phyloP scores from a whole-genome alignment of 2,888 invertebrate species.

The Oxytorus armatus region DNA sequence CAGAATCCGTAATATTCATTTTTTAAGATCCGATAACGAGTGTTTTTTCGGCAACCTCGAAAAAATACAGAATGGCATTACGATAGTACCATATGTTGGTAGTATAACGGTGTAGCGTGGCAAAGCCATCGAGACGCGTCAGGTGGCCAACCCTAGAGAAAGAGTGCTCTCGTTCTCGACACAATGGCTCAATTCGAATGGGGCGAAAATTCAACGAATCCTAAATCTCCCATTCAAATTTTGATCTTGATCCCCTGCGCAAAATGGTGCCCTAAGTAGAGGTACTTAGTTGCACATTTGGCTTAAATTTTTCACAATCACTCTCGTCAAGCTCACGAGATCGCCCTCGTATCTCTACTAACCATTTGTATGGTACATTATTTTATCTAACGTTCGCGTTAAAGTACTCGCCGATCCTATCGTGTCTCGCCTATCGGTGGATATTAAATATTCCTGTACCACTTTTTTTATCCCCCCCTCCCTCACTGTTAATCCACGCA shows the following conservation, averaged over 20 bases:
- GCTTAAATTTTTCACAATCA: constrained; percentile 77
- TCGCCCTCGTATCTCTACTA: constrained; percentile 62
- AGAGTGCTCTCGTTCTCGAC: constrained; percentile 32
- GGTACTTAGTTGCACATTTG: constrained; percentile 84
- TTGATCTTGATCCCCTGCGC: constrained; percentile 78
- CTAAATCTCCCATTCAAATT: constrained; percentile 83
- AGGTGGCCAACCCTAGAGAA: constrained; percentile 76
- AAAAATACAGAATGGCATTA: constrained; percentile 37
- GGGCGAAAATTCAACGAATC: constrained; percentile 63
- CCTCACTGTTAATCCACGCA: constrained; percentile 3
- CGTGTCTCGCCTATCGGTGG: constrained; percentile 13
- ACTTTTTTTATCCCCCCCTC: constrained; percentile 9
- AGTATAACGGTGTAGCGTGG: not conserved
- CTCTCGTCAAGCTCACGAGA: constrained; percentile 27
- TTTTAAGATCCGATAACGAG: constrained; percentile 20
- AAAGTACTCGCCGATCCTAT: constrained; percentile 50
- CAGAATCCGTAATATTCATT: constrained; percentile 12
- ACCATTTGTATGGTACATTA: constrained; percentile 48
- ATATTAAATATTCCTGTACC: constrained; percentile 42
- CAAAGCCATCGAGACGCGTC: constrained; percentile 74
- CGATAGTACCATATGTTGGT: too few species aligned
- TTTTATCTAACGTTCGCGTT: constrained; percentile 52
- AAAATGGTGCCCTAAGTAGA: constrained; percentile 80
- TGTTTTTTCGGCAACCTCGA: constrained; percentile 27
- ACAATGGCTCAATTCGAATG: constrained; percentile 81